A percentile compares a stretch with the other conserved stretches of the same genome.
Evolutionary conservation across 2,888 invertebrate genomes (phyloP).

Genomic region (Lamellibrachia columna): DNA sequence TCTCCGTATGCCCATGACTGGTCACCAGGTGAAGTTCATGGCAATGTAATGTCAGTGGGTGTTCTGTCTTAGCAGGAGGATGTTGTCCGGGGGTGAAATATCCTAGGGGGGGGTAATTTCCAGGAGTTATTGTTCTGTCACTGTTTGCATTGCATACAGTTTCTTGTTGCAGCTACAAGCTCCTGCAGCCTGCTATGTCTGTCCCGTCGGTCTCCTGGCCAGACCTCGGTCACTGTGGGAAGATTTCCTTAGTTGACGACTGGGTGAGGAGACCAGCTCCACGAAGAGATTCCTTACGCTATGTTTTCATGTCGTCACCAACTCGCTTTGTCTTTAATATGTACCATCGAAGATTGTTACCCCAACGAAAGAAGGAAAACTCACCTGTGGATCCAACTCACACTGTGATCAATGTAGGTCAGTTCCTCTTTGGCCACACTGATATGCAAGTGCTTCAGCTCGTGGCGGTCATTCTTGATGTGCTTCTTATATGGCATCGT

Average conservation of each 20-base stretch:
- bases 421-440: background rate
- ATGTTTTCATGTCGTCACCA: background rate
- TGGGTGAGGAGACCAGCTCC: background rate
- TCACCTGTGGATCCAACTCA: background rate
- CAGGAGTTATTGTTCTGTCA: too few species aligned
- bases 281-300: background rate
- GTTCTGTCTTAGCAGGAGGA: too few species aligned
- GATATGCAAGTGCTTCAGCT: background rate
- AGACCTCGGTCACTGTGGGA: background rate
- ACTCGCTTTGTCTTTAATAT: background rate
- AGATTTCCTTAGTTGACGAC: background rate
- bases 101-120: too few species aligned
- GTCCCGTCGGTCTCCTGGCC: background rate
- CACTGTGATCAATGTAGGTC: background rate
- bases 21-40: too few species aligned
- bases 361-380: background rate
- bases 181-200: background rate
- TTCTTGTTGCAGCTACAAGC: background rate
- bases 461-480: background rate
- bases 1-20: too few species aligned
- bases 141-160: background rate
- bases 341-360: background rate
- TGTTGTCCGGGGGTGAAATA: too few species aligned
- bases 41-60: too few species aligned
- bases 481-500: background rate